phyloP scores from a whole-genome alignment of 1,140 invertebrate species.

The Drosophila ercepeae region DNA sequence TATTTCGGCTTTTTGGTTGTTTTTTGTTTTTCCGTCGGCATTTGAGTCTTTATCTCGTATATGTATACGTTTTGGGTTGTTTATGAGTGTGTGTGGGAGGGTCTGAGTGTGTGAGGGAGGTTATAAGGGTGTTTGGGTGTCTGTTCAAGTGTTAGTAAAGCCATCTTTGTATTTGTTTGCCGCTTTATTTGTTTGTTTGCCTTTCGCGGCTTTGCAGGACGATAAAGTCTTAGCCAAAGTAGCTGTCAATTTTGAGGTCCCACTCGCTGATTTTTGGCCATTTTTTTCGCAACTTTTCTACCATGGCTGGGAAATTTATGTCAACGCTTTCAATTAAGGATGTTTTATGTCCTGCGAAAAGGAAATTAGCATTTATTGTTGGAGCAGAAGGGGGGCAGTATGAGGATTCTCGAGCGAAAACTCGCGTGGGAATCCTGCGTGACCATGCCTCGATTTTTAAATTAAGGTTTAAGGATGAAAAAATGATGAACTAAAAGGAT shows the following conservation, averaged over 20 bases:
- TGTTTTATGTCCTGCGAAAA: constrained; percentile 61
- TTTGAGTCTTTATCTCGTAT: constrained; percentile 5
- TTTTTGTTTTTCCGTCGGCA: constrained; percentile 28
- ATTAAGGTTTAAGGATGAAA: neutral
- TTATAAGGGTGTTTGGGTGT: constrained; percentile 1
- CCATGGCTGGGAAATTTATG: constrained; percentile 47
- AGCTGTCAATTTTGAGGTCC: constrained; percentile 74
- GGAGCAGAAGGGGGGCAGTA: no score
- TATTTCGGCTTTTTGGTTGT: constrained; percentile 30
- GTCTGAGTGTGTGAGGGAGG: neutral
- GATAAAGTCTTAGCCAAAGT: constrained; percentile 32
- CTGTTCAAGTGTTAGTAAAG: constrained; percentile 27
- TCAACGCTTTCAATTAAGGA: constrained; percentile 73
- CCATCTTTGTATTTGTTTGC: constrained; percentile 43
- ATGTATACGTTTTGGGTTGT: neutral
- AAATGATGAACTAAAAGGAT: no score
- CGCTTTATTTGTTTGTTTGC: constrained; percentile 69
- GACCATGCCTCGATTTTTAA: no score
- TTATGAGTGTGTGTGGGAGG: neutral
- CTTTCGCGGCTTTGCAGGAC: constrained; percentile 23
- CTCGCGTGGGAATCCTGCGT: constrained; percentile 12
- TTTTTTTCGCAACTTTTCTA: no score
- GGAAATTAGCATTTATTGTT: constrained; percentile 81
- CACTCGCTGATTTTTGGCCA: constrained; percentile 4
- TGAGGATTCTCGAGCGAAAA: constrained; percentile 45